Conservation (phyloP, 2,888 invertebrate species). For the Macaria notata region DNA sequence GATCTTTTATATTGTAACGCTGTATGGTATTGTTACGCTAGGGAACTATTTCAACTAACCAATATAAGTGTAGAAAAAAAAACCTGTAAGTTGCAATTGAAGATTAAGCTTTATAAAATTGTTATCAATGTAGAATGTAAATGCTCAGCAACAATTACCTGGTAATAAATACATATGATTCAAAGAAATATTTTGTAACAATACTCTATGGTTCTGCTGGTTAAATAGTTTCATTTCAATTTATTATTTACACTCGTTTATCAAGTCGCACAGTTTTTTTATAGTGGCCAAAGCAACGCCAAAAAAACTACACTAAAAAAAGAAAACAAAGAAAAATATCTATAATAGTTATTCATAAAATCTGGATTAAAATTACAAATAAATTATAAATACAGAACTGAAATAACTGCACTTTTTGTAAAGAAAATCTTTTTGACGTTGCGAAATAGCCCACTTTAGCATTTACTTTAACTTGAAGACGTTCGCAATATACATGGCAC, state of each 20-base stretch:
- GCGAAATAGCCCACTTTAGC: conserved; percentile 14
- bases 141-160: conserved; percentile 47
- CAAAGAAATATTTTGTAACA: too few relatives aligned
- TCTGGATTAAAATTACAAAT: too few relatives aligned
- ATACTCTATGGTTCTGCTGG: conserved; percentile 29
- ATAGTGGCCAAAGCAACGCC: background rate
- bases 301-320: background rate
- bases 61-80: background rate
- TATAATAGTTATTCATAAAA: too few relatives aligned
- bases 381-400: too few relatives aligned
- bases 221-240: conserved; percentile 26
- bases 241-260: conserved; percentile 23
- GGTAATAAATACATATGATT: conserved; percentile 34
- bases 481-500: conserved; percentile 67
- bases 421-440: background rate
- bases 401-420: too few relatives aligned
- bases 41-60: background rate
- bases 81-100: conserved; percentile 49
- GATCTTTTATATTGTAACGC: too few relatives aligned
- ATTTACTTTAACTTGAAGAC: conserved; percentile 9
- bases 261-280: conserved; percentile 2
- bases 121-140: conserved; percentile 39
- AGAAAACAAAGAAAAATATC: too few relatives aligned
- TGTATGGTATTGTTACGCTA: too few relatives aligned
- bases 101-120: conserved; percentile 50